Base-by-base conservation (phyloP, 2,888 invertebrate genomes). In the Brassicogethes aeneus region DNA sequence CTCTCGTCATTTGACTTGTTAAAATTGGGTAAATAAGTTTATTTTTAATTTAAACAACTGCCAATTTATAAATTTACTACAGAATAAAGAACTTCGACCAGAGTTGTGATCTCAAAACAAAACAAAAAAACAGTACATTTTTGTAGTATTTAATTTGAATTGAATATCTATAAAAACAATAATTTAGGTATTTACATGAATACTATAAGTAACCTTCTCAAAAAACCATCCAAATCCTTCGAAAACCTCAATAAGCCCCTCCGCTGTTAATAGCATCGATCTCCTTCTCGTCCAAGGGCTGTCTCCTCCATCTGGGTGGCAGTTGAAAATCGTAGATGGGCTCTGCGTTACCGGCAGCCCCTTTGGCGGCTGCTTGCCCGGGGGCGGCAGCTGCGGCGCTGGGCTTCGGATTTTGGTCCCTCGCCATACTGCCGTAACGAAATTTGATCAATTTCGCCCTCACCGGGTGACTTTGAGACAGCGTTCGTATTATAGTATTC, bases 231-330 rank as follows among this genome's bases (percentile, higher is more conserved):
- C 10, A 23, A 23, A 23, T 5, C 10, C 23, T 23, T 5, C 5
- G 10, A 5, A 7, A 8, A 33, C 13, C 15, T 44, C 47, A 55
- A 35, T 55, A 42, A 5, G 61, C 62, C 2, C 67, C 68, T 10
- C 69, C 69, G 41, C 61, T 56, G 48, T 69, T 69, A 36, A 69
- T 67, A 33, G 61, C 59, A 17, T 61, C 66, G 37, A 65, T 64
- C 53, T 69, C 69, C 32, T 65, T 61, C 30, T 64, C 61, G 40
- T 52, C 56, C 3, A 68, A 41, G 3, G 59, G 61, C 37, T 53
- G 56, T 42, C 68, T 54, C 43, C 46, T 55, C 56, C 60, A 68
- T 33, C 64, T 55, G 16, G 46, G 40, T 15, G 69, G 68, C 37
- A 69, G 53, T 53, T 69, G 62, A 44, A 64, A 65, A 46, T 67